Conservation (phyloP, 1,140 invertebrate genomes). For the Drosophila ercepeae region DNA sequence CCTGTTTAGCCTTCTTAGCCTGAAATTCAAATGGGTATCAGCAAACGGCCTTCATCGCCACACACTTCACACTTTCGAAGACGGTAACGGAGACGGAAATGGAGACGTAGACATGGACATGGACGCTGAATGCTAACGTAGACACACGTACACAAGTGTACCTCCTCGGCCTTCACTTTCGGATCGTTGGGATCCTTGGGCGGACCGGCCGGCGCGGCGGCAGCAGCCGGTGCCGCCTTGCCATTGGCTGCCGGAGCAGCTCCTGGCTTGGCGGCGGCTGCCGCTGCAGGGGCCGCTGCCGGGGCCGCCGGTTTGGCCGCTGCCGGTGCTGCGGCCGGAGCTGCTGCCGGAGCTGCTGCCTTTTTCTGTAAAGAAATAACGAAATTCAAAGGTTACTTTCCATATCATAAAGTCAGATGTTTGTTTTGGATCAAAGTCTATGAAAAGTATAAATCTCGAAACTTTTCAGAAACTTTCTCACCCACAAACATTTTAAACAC, state of each 20-base stretch:
- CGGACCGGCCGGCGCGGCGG: conserved; percentile 69
- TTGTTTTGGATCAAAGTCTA: not conserved
- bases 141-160: conserved; percentile 80
- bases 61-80: not conserved
- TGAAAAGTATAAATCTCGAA: not conserved
- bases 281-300: conserved; percentile 47
- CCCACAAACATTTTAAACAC: not conserved
- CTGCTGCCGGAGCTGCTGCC: conserved; percentile 50
- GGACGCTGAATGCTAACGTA: conserved; percentile 32
- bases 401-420: not conserved
- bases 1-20: conserved; percentile 97
- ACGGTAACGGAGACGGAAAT: conserved; percentile 6
- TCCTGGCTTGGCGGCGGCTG: conserved; percentile 45
- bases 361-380: conserved; percentile 57
- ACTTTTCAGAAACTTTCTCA: not conserved
- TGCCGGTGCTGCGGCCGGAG: conserved; percentile 47
- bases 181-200: conserved; percentile 79
- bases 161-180: conserved; percentile 81
- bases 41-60: not conserved
- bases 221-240: conserved; percentile 50
- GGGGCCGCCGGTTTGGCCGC: conserved; percentile 41
- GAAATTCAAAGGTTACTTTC: not conserved
- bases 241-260: conserved; percentile 57
- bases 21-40: conserved; percentile 73
- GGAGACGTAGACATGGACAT: conserved; percentile 12